These are phyloP conservation scores for Nezara viridula DNA, from an alignment of 2,888 invertebrate species.

Conservation along the genomic window DNA sequence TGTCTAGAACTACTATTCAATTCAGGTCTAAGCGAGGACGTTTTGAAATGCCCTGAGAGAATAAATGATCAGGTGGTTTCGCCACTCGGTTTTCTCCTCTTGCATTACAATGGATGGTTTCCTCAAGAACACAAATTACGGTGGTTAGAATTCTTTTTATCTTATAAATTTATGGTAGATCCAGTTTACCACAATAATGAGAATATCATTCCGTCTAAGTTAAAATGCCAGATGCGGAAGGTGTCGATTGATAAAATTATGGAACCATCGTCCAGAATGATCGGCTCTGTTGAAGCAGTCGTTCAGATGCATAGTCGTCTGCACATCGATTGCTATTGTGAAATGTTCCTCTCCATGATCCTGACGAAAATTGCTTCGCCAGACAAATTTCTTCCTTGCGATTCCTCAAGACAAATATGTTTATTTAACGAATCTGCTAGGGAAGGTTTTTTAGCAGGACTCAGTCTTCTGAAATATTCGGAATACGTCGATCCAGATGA, in stretches of 20 bases:
- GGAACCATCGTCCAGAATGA: neutral
- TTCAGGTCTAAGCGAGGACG: neutral
- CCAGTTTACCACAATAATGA: neutral
- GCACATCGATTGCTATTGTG: constrained; percentile 58
- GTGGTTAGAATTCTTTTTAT: neutral
- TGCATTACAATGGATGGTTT: neutral
- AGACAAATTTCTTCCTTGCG: neutral
- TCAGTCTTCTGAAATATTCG: neutral
- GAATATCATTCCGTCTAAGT: neutral
- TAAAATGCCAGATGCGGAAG: neutral
- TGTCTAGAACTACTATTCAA: neutral
- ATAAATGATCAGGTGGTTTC: neutral
- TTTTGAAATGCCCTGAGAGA: neutral
- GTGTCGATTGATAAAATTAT: neutral
- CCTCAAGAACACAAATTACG: neutral
- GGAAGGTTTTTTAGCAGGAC: neutral
- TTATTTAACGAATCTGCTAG: neutral
- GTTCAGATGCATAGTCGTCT: constrained; percentile 49
- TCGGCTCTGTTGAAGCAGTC: constrained; percentile 51
- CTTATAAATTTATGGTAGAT: neutral
- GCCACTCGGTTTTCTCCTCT: neutral
- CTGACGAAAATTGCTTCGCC: constrained; percentile 54
- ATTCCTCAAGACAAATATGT: neutral
- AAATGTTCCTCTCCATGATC: constrained; percentile 40
- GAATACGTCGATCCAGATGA: neutral